phyloP scores from a whole-genome alignment of 2,888 invertebrate genomes.

The Cinara cedri region DNA sequence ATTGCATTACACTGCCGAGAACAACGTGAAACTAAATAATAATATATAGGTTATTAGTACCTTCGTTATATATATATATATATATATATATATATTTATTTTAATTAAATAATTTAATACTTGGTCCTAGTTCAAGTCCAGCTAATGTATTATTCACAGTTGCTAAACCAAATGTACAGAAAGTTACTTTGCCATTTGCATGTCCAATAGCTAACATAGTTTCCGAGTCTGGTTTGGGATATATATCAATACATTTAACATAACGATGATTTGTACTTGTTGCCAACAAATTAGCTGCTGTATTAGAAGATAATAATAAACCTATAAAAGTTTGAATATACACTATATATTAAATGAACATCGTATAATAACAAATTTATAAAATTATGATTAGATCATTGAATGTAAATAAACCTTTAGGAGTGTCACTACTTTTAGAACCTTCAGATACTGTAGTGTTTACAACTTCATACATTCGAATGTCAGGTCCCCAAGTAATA shows the following conservation, averaged over 20 bases:
- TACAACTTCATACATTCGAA: conserved; percentile 77
- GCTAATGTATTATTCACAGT: conserved; percentile 73
- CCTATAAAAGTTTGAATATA: conserved; percentile 65
- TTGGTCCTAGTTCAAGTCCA: conserved; percentile 78
- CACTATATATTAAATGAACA: background rate
- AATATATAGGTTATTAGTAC: background rate
- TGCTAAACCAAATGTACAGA: conserved; percentile 78
- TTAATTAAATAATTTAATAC: conserved; percentile 59
- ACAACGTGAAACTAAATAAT: conserved; percentile 75
- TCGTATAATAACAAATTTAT: background rate
- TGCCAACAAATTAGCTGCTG: conserved; percentile 74
- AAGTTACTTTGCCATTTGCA: conserved; percentile 83
- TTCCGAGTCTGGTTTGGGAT: conserved; percentile 75
- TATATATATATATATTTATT: too few species aligned
- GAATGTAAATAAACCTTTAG: conserved; percentile 32
- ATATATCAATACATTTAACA: conserved; percentile 86
- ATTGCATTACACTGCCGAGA: conserved; percentile 84
- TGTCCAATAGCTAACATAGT: conserved; percentile 86
- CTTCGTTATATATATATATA: background rate
- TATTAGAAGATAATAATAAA: conserved; percentile 72
- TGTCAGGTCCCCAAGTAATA: conserved; percentile 88
- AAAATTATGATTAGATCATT: background rate
- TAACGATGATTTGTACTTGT: conserved; percentile 78
- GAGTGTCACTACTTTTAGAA: conserved; percentile 31
- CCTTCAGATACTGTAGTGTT: conserved; percentile 1